These are phyloP conservation scores for Pygocentrus nattereri DNA, from an alignment of 2,797 vertebrate genomes.

Conservation along the genomic window DNA sequence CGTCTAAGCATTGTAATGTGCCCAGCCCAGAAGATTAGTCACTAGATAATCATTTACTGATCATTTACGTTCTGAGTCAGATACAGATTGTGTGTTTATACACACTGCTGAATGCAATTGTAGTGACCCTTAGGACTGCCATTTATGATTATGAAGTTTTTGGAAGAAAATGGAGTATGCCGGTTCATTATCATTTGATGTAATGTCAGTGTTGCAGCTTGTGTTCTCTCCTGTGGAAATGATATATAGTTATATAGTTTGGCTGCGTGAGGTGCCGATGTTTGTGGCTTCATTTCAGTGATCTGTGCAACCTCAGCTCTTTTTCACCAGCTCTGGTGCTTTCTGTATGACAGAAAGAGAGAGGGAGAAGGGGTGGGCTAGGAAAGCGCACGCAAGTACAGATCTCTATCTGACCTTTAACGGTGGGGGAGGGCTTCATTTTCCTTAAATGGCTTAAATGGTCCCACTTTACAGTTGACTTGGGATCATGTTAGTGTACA, in stretches of 20 bases:
- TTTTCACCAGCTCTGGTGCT: not conserved
- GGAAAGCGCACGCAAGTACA: conserved; percentile 14
- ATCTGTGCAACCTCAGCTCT: not conserved
- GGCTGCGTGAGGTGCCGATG: not conserved
- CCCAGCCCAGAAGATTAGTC: not conserved
- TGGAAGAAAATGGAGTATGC: not conserved
- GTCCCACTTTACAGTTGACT: conserved; percentile 14
- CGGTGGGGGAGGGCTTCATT: not conserved
- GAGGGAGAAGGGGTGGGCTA: not conserved
- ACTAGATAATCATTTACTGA: not conserved
- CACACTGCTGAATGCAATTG: not conserved
- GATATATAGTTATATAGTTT: not conserved
- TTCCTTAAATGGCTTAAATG: conserved; percentile 35
- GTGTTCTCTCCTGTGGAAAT: not conserved
- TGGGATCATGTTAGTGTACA: not conserved
- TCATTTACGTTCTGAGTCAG: not conserved
- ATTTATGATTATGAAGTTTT: not conserved
- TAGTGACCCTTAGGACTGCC: not conserved
- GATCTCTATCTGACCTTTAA: conserved; percentile 16
- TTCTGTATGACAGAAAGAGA: not conserved
- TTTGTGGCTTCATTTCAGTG: not conserved
- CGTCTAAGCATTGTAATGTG: not conserved
- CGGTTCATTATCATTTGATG: not conserved
- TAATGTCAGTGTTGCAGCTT: not conserved
- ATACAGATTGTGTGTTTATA: not conserved